A percentile compares a stretch with the other conserved stretches of the same genome.
Evolutionary conservation across 2,113 vertebrate genomes (phyloP).

Genomic region (Perca fluviatilis): DNA sequence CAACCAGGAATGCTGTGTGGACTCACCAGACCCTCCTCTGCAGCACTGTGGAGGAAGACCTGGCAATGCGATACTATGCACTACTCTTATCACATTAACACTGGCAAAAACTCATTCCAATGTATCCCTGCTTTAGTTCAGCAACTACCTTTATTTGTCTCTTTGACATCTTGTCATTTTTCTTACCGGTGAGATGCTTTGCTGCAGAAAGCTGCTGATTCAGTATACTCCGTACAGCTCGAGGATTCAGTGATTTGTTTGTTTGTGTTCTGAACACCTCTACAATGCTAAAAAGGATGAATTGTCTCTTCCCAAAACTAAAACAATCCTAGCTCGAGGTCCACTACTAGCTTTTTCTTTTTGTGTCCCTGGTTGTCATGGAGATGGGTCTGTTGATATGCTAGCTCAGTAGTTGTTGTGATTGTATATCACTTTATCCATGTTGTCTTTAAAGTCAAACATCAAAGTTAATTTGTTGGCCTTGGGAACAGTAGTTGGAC

Average conservation of each 20-base stretch:
- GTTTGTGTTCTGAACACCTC: neutral
- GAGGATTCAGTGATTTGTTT: neutral
- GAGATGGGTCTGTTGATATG: neutral
- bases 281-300: neutral
- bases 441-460: neutral
- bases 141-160: conserved; percentile 3
- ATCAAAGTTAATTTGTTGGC: neutral
- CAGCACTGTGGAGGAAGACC: no score
- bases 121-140: neutral
- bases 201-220: conserved; percentile 5
- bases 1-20: no score
- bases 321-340: neutral
- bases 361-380: neutral
- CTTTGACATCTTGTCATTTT: conserved; percentile 6
- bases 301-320: neutral
- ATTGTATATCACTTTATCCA: neutral
- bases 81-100: neutral
- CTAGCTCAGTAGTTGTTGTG: neutral
- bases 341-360: neutral
- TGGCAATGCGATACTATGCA: no score
- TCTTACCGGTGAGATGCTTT: neutral
- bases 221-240: neutral
- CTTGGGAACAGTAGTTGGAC: neutral
- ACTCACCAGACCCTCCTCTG: no score
- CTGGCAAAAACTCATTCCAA: neutral